Evolutionary conservation across 2,888 invertebrate genomes (phyloP).

Genomic region (Dione juno): DNA sequence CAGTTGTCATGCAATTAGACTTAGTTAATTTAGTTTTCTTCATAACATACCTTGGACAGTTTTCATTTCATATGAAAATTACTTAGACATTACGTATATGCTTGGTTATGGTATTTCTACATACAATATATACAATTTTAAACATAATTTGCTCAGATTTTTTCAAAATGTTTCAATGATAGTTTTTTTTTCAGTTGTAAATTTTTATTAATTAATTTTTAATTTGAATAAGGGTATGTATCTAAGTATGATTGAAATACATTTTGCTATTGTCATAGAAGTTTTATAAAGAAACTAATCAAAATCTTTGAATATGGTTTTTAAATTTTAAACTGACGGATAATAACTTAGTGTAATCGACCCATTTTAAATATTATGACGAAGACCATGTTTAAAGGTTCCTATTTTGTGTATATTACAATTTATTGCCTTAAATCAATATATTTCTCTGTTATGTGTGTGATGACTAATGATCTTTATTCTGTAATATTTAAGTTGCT

Average conservation of each 20-base stretch:
- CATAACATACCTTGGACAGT: slow-evolving; percentile 52
- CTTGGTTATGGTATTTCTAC: slow-evolving; percentile 1
- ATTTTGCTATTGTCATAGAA: background rate
- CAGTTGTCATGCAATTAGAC: slow-evolving; percentile 57
- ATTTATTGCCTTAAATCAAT: slow-evolving; percentile 33
- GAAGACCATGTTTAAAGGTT: slow-evolving; percentile 28
- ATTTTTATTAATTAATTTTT: background rate
- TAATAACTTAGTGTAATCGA: background rate
- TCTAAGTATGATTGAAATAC: background rate
- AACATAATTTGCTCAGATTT: background rate
- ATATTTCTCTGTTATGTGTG: slow-evolving; percentile 55
- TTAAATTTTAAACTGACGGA: background rate
- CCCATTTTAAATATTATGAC: slow-evolving; percentile 30
- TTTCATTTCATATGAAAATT: slow-evolving; percentile 34
- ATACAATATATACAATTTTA: background rate
- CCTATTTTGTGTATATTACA: slow-evolving; percentile 31
- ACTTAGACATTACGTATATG: background rate
- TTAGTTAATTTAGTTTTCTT: slow-evolving; percentile 58
- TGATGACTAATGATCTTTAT: slow-evolving; percentile 59
- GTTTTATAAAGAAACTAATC: slow-evolving; percentile 1
- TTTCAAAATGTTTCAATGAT: background rate
- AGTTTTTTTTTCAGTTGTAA: background rate
- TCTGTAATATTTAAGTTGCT: slow-evolving; percentile 54
- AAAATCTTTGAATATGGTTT: background rate
- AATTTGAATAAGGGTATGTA: background rate